Evolutionary conservation across 2,797 vertebrate genomes (phyloP).

Genomic region (Florisuga fusca): DNA sequence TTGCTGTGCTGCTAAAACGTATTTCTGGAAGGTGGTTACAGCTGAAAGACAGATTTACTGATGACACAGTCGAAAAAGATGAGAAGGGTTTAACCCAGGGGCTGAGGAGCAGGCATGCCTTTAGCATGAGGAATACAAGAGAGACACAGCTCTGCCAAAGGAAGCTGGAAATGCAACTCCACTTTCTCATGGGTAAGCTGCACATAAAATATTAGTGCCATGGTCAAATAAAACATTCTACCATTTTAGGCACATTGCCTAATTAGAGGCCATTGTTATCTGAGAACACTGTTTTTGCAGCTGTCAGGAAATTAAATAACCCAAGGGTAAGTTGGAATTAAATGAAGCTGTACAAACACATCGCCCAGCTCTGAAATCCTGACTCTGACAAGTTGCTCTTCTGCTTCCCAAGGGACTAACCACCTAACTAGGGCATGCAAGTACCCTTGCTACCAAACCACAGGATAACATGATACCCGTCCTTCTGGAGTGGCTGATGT

Average conservation of each 20-base stretch:
- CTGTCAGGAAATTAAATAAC: conserved; percentile 73
- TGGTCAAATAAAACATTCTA: conserved; percentile 49
- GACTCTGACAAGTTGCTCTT: conserved; percentile 13
- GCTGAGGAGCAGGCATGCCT: background rate
- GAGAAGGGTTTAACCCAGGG: background rate
- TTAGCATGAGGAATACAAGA: background rate
- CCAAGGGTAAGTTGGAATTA: conserved; percentile 58
- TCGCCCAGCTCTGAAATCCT: conserved; percentile 36
- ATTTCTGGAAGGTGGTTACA: conserved; percentile 41
- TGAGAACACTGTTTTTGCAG: conserved; percentile 66
- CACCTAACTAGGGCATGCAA: background rate
- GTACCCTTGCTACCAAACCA: background rate
- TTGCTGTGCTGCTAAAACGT: background rate
- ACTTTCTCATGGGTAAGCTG: conserved; percentile 34
- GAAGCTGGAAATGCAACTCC: background rate
- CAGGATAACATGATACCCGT: fast-evolving
- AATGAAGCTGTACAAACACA: conserved; percentile 68
- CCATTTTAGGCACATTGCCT: conserved; percentile 55
- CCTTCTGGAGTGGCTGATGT: background rate
- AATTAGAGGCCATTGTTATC: conserved; percentile 65
- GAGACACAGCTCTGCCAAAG: background rate
- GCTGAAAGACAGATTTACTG: conserved; percentile 36
- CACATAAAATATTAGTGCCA: conserved; percentile 22
- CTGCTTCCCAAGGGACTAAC: conserved; percentile 2
- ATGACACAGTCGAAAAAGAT: background rate